Evolutionary conservation across 2,797 vertebrate genomes (phyloP).

Genomic region (Pseudocheirus occidentalis): DNA sequence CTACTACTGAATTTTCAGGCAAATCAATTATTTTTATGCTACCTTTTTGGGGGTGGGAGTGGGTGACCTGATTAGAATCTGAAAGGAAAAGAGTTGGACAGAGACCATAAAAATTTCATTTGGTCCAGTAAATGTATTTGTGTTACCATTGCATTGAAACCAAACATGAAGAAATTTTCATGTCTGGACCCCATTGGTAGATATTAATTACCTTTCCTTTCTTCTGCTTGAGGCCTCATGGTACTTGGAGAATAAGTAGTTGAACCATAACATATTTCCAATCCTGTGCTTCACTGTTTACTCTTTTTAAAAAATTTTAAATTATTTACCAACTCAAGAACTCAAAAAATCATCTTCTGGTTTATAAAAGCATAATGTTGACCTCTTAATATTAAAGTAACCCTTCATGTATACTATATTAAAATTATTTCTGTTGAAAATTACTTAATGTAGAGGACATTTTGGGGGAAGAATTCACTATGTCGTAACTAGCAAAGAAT

Average conservation of each 20-base stretch:
- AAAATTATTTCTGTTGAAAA: slow-evolving; percentile 1
- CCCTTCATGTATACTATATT: background rate
- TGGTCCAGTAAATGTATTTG: background rate
- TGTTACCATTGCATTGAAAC: background rate
- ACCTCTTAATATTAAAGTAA: background rate
- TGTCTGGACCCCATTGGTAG: background rate
- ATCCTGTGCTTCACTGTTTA: background rate
- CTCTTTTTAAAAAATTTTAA: background rate
- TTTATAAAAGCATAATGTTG: slow-evolving; percentile 6
- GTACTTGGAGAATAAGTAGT: background rate
- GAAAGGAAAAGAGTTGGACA: background rate
- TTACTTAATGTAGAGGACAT: slow-evolving; percentile 23
- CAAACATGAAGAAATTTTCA: background rate
- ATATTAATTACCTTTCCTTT: background rate
- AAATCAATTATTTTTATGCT: background rate
- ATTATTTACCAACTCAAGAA: background rate
- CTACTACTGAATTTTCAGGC: background rate
- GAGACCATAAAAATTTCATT: background rate
- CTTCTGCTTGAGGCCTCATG: background rate
- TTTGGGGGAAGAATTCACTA: background rate
- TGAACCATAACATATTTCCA: background rate
- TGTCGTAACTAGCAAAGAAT: background rate
- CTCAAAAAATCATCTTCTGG: background rate
- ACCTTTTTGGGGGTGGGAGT: too few species aligned
- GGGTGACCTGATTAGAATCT: background rate